phyloP scores from a whole-genome alignment of 2,797 vertebrate species.

The Mionectes olivaceus region DNA sequence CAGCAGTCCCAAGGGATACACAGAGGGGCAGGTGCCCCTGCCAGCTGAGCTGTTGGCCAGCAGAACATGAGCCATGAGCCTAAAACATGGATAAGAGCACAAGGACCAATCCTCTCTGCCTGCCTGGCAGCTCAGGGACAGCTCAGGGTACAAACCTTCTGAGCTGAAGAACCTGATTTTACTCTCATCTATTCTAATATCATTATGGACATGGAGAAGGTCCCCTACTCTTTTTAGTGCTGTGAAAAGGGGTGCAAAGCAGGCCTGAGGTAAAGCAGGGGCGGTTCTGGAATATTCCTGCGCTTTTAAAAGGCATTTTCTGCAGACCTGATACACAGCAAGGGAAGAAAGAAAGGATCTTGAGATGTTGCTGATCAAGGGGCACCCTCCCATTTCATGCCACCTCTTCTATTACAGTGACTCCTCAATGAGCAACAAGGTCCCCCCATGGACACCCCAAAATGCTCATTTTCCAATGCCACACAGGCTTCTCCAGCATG shows the following conservation, averaged over 20 bases:
- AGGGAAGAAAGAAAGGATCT: not conserved
- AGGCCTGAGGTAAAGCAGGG: not conserved
- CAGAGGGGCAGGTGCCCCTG: not conserved
- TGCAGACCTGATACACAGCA: not conserved
- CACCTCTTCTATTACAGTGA: not conserved
- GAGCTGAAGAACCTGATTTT: not conserved
- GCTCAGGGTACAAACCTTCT: not conserved
- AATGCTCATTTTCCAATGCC: fast-evolving
- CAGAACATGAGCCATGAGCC: not conserved
- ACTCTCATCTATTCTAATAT: not conserved
- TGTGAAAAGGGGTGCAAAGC: not conserved
- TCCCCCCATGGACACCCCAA: fast-evolving
- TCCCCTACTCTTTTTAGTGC: not conserved
- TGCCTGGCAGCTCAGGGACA: not conserved
- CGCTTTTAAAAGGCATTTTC: not conserved
- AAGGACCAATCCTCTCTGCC: not conserved
- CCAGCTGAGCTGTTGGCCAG: not conserved
- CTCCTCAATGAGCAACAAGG: not conserved
- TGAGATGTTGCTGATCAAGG: not conserved
- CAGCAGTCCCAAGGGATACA: not conserved
- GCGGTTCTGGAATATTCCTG: not conserved
- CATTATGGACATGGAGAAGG: fast-evolving
- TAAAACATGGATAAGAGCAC: fast-evolving
- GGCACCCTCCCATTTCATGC: not conserved
- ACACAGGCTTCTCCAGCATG: not conserved